Percentiles rank a stretch among this genome's conserved stretches.
These are phyloP conservation scores for Dorcus hopei DNA, from an alignment of 2,888 invertebrate species.

Conservation along the genomic window DNA sequence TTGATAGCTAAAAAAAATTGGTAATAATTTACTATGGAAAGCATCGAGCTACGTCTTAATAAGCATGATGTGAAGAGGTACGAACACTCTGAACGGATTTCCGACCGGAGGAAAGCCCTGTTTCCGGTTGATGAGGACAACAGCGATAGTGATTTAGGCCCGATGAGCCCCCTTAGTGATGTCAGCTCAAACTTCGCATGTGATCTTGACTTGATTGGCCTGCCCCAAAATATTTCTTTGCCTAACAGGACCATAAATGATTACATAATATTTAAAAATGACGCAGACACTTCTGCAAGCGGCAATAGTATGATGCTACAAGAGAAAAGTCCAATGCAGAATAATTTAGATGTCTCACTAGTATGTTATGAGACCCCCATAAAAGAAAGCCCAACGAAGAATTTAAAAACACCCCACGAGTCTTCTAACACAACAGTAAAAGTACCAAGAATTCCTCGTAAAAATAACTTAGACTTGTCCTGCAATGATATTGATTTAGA, in stretches of 20 bases:
- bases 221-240: slow-evolving; percentile 16
- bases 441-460: slow-evolving; percentile 39
- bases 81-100: slow-evolving; percentile 56
- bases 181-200: slow-evolving; percentile 32
- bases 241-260: slow-evolving; percentile 24
- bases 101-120: slow-evolving; percentile 63
- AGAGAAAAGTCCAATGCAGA: neutral
- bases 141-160: slow-evolving; percentile 56
- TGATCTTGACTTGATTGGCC: slow-evolving; percentile 1
- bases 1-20: too few relatives aligned
- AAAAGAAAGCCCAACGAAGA: slow-evolving; percentile 37
- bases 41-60: neutral
- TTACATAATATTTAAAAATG: slow-evolving; percentile 26
- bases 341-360: too few relatives aligned
- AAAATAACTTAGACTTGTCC: slow-evolving; percentile 34
- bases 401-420: slow-evolving; percentile 46
- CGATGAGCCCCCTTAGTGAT: slow-evolving; percentile 55
- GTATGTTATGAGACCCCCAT: slow-evolving; percentile 26
- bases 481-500: slow-evolving; percentile 20
- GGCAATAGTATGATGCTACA: slow-evolving; percentile 2
- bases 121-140: slow-evolving; percentile 39
- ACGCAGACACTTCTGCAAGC: slow-evolving; percentile 24
- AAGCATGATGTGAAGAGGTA: slow-evolving; percentile 15
- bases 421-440: slow-evolving; percentile 34
- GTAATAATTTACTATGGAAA: neutral